Conservation (phyloP, 2,888 invertebrate genomes). For the Neelides folsomi region DNA sequence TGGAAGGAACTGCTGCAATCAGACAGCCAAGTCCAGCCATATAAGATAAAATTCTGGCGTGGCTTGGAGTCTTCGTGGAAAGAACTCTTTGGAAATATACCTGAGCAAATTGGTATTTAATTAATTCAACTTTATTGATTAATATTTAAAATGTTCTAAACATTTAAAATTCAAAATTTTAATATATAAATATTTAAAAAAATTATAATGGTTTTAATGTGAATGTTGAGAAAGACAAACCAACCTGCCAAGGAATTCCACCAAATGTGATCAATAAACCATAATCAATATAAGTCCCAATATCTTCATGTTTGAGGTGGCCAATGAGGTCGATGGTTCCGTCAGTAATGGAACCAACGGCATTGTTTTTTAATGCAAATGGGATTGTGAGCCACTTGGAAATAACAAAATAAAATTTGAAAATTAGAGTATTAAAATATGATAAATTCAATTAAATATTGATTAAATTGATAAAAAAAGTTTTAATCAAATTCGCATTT, state of each 20-base stretch:
- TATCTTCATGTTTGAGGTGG: constrained; percentile 53
- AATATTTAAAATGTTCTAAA: no score
- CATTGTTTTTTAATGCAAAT: constrained; percentile 78
- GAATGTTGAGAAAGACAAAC: background rate
- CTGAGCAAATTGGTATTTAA: no score
- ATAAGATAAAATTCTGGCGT: constrained; percentile 87
- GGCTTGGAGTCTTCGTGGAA: constrained; percentile 83
- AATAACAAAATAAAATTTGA: constrained; percentile 2
- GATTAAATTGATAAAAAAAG: no score
- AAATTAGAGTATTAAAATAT: background rate
- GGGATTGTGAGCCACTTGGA: constrained; percentile 89
- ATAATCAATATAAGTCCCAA: constrained; percentile 74
- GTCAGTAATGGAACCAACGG: constrained; percentile 62
- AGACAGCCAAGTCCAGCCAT: constrained; percentile 92
- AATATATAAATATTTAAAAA: no score
- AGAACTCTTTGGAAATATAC: constrained; percentile 97
- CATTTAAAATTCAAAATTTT: no score
- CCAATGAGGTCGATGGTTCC: constrained; percentile 82
- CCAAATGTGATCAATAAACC: constrained; percentile 81
- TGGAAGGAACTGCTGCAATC: constrained; percentile 92
- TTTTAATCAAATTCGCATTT: no score
- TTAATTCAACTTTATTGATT: no score
- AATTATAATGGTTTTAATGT: no score
- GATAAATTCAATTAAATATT: background rate
- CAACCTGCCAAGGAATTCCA: constrained; percentile 91